Percentiles rank a stretch among this genome's conserved stretches.
These are phyloP conservation scores for Aphaenogaster ashmeadi DNA, from an alignment of 1,140 invertebrate genomes.

Conservation along the genomic window DNA sequence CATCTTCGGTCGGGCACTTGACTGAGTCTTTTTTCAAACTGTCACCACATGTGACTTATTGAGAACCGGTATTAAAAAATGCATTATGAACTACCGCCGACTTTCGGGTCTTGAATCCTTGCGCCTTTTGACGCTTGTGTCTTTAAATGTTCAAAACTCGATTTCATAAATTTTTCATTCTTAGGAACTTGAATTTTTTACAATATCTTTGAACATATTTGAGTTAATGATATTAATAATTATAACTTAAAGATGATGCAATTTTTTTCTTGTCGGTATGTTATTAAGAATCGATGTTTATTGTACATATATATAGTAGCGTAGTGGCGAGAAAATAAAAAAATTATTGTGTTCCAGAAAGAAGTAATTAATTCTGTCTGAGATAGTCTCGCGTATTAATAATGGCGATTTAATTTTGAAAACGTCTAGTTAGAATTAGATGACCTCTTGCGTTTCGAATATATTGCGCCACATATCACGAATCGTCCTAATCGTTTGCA, in stretches of 20 bases:
- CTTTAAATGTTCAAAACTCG: neutral
- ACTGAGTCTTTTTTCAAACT: slow-evolving; percentile 40
- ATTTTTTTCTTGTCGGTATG: slow-evolving; percentile 11
- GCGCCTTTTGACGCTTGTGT: neutral
- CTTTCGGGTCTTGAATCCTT: neutral
- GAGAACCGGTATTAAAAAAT: slow-evolving; percentile 21
- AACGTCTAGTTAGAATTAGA: slow-evolving; percentile 9
- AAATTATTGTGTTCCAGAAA: neutral
- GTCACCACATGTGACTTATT: slow-evolving; percentile 34
- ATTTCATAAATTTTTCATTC: neutral
- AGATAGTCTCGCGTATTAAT: neutral
- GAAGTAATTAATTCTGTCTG: neutral
- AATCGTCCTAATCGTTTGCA: slow-evolving; percentile 63
- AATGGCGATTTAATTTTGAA: neutral
- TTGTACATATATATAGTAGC: neutral
- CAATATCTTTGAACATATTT: neutral
- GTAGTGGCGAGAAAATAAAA: neutral
- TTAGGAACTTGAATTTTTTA: neutral
- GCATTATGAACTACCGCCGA: neutral
- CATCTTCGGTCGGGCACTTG: slow-evolving; percentile 22
- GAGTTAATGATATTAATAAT: neutral
- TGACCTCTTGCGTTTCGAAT: neutral
- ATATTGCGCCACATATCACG: neutral
- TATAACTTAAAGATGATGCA: slow-evolving; percentile 37
- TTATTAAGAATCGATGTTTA: neutral